phyloP scores from a whole-genome alignment of 2,888 invertebrate genomes.

The Latheticus oryzae region DNA sequence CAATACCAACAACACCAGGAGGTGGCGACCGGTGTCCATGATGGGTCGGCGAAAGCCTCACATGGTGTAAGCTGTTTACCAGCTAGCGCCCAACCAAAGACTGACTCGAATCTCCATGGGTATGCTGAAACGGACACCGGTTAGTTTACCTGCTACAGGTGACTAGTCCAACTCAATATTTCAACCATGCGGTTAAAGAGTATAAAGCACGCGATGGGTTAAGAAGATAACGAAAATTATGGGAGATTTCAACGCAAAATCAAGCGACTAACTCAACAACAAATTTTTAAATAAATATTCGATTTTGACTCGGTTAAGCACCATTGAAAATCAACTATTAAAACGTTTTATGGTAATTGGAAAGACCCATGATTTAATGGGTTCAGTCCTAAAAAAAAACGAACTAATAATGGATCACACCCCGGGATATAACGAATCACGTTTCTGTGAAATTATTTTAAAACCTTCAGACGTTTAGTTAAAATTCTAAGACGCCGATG shows the following conservation, averaged over 20 bases:
- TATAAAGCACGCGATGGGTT: too few species aligned
- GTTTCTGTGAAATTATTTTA: constrained; percentile 4
- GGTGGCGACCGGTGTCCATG: constrained; percentile 46
- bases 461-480: too few species aligned
- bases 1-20: constrained; percentile 41
- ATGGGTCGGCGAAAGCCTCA: constrained; percentile 39
- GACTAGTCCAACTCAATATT: constrained; percentile 4
- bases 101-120: constrained; percentile 47
- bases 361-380: constrained; percentile 20
- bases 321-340: constrained; percentile 42
- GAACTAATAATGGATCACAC: constrained; percentile 1
- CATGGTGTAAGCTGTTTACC: constrained; percentile 51
- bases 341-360: constrained; percentile 41
- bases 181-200: constrained; percentile 14
- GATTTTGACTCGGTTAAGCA: constrained; percentile 43
- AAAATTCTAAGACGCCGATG: too few species aligned
- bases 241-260: too few species aligned
- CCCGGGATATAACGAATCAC: constrained; percentile 1
- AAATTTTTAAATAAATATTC: too few species aligned
- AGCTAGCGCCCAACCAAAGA: constrained; percentile 50
- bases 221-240: too few species aligned
- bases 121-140: constrained; percentile 53
- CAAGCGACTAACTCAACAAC: too few species aligned
- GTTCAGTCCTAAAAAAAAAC: constrained; percentile 12
- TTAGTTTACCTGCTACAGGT: constrained; percentile 42